Percentiles rank a stretch among this genome's conserved stretches.
Evolutionary conservation across 2,888 invertebrate species (phyloP).

Genomic region (Disparrhopalites patrizii): DNA sequence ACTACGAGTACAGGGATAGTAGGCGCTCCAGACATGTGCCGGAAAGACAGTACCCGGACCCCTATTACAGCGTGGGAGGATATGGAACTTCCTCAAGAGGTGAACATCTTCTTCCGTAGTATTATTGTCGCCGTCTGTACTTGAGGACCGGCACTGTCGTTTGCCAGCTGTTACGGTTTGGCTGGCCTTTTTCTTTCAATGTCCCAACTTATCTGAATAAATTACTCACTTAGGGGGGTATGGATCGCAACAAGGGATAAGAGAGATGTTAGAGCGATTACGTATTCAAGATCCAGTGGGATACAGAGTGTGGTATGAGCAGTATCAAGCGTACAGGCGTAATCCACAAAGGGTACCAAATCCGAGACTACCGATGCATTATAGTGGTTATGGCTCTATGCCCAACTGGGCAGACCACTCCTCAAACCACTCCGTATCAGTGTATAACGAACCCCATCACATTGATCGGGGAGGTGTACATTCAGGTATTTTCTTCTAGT

Average conservation of each 20-base stretch:
- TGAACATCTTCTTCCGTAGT: too few species aligned
- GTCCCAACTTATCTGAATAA: too few species aligned
- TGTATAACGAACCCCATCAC: not conserved
- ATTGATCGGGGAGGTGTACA: not conserved
- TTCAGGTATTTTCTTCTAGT: not conserved
- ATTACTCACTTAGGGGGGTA: too few species aligned
- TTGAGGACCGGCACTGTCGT: too few species aligned
- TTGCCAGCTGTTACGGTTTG: too few species aligned
- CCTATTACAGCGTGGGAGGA: not conserved
- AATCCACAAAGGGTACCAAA: conserved; percentile 47
- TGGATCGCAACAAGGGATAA: conserved; percentile 5
- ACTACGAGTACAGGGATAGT: not conserved
- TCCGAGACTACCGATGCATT: conserved; percentile 31
- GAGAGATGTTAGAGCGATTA: conserved; percentile 62
- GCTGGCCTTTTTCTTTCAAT: too few species aligned
- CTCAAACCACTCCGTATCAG: not conserved
- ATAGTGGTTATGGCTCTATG: not conserved
- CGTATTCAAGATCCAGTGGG: conserved; percentile 72
- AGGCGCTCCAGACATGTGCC: conserved; percentile 4
- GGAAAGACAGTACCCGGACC: not conserved
- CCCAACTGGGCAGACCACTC: too few species aligned
- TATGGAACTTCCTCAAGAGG: not conserved
- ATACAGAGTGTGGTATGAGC: conserved; percentile 73
- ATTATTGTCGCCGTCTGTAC: too few species aligned
- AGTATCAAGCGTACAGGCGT: conserved; percentile 56